Evolutionary conservation across 2,113 vertebrate species (phyloP).

Genomic region (Ailurus styani): DNA sequence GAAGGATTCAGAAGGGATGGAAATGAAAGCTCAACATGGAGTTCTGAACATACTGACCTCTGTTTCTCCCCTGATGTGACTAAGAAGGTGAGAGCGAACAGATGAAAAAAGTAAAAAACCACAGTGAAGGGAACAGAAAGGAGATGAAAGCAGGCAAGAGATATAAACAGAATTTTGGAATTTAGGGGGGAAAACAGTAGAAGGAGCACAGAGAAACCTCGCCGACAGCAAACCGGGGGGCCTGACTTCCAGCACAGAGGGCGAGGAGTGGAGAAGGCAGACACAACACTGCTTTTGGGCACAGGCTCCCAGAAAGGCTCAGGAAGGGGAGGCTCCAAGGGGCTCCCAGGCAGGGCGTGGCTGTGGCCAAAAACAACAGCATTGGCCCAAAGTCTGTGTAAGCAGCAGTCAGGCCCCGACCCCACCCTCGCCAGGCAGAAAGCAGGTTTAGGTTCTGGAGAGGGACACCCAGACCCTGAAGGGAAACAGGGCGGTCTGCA

Average conservation of each 20-base stretch:
- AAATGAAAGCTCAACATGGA: background rate
- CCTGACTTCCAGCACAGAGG: too few relatives aligned
- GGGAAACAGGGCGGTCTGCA: background rate
- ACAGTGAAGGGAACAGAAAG: background rate
- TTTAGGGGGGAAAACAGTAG: background rate
- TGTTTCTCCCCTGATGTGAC: background rate
- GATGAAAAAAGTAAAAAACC: background rate
- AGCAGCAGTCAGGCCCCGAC: background rate
- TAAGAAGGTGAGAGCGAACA: background rate
- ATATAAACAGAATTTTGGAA: background rate
- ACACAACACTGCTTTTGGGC: background rate
- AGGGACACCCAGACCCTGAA: background rate
- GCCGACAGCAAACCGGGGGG: background rate
- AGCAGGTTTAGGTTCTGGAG: background rate
- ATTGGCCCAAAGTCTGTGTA: background rate
- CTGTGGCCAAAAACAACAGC: fast-evolving
- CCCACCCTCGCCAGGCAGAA: background rate
- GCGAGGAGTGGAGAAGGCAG: too few relatives aligned
- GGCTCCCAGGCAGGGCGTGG: fast-evolving
- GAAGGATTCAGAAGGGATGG: background rate
- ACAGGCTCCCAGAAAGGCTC: background rate
- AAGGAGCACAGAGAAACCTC: background rate
- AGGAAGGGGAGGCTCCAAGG: background rate
- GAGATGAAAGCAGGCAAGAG: background rate
- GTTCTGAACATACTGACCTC: background rate